A percentile compares a stretch with the other conserved stretches of the same genome.
Conservation (phyloP, 2,797 vertebrate species). For the Tenualosa ilisha region DNA sequence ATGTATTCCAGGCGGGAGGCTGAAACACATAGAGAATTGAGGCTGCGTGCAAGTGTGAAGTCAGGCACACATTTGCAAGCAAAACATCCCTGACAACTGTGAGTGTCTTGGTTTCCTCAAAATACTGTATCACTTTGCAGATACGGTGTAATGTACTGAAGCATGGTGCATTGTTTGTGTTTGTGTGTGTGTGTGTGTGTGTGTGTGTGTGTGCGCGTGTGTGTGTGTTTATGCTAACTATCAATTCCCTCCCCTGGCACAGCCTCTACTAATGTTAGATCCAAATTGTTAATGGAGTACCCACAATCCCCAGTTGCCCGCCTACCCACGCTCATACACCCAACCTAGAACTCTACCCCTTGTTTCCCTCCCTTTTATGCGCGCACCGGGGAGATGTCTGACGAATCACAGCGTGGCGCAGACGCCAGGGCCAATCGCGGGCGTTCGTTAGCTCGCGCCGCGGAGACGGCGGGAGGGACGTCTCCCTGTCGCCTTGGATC, state of each 20-base stretch:
- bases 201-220: background rate
- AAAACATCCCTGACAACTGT: background rate
- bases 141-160: background rate
- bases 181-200: background rate
- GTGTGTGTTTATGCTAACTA: background rate
- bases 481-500: background rate
- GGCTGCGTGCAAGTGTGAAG: background rate
- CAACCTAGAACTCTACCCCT: background rate
- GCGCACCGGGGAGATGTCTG: background rate
- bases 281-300: background rate
- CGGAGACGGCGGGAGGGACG: background rate
- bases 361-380: background rate
- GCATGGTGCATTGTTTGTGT: background rate
- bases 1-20: background rate
- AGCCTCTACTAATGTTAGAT: background rate
- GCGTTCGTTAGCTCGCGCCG: background rate
- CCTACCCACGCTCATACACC: background rate
- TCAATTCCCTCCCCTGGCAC: background rate
- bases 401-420: background rate
- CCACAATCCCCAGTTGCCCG: background rate
- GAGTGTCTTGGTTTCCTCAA: background rate
- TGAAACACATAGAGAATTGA: background rate
- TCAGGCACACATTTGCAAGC: background rate
- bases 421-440: background rate
- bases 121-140: background rate